These are phyloP conservation scores for Alexandromys oeconomus DNA, from an alignment of 2,797 vertebrate genomes.

Conservation along the genomic window DNA sequence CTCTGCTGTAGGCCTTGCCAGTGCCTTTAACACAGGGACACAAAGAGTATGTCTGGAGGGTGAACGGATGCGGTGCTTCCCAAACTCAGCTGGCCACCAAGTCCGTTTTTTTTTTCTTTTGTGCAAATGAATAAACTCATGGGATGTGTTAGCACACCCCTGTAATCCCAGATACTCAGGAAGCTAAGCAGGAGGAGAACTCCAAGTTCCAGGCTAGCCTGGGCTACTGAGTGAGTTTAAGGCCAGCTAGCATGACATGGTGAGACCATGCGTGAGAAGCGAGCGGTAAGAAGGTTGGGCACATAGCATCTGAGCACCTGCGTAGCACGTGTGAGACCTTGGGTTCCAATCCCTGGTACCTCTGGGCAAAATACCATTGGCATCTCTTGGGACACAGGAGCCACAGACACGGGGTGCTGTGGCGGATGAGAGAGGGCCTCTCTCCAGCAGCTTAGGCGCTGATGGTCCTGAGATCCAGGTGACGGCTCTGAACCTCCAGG, in stretches of 20 bases:
- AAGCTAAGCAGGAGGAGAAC: not conserved
- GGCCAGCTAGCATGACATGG: not conserved
- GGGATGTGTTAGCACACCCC: not conserved
- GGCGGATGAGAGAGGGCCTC: not conserved
- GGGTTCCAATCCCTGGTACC: not conserved
- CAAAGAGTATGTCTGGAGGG: not conserved
- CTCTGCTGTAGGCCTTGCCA: not conserved
- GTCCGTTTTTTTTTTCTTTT: not conserved
- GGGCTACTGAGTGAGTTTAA: not conserved
- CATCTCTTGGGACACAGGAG: not conserved
- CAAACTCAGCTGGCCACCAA: not conserved
- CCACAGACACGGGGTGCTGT: fast-evolving
- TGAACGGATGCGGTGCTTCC: not conserved
- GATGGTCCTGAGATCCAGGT: not conserved
- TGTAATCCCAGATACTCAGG: not conserved
- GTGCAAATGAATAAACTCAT: not conserved
- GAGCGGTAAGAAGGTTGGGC: not conserved
- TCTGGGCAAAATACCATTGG: not conserved
- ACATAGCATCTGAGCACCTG: not conserved
- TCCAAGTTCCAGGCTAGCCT: not conserved
- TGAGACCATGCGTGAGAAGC: not conserved
- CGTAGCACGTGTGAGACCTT: not conserved
- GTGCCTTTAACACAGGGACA: not conserved
- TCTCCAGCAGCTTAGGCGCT: not conserved
- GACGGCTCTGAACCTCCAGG: not conserved